Percentiles rank a stretch among this genome's conserved stretches.
Evolutionary conservation across 2,797 vertebrate genomes (phyloP).

Genomic region (Sebastes oblongus): DNA sequence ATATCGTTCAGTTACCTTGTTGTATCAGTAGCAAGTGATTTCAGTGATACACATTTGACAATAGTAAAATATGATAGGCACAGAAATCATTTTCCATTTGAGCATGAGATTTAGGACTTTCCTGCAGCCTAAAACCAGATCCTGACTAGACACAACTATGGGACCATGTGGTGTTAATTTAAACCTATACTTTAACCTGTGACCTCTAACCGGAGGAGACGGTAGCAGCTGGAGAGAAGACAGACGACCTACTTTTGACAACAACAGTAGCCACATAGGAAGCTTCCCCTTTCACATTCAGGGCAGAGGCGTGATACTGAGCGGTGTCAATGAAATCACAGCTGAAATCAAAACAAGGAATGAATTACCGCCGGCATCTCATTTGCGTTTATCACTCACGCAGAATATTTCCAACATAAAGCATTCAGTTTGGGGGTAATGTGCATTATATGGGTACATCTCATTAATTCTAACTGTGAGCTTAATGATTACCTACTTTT

Average conservation of each 20-base stretch:
- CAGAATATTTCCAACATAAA: neutral
- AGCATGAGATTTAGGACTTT: neutral
- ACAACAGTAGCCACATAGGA: slow-evolving; percentile 90
- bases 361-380: neutral
- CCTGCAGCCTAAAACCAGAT: neutral
- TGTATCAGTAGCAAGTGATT: neutral
- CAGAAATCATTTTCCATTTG: neutral
- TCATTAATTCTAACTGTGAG: neutral
- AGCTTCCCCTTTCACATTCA: slow-evolving; percentile 94
- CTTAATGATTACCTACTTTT: slow-evolving; percentile 83
- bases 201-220: neutral
- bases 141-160: neutral
- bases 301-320: slow-evolving; percentile 90
- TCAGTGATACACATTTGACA: neutral
- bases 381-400: neutral
- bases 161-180: neutral
- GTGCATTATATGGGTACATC: neutral
- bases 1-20: neutral
- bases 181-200: neutral
- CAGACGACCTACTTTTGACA: slow-evolving; percentile 91
- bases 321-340: slow-evolving; percentile 95
- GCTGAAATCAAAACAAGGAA: slow-evolving; percentile 71
- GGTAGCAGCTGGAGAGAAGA: neutral
- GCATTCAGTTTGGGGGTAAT: neutral
- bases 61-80: neutral